Evolutionary conservation across 2,888 invertebrate species (phyloP).

Genomic region (Cyclophora albipunctata): DNA sequence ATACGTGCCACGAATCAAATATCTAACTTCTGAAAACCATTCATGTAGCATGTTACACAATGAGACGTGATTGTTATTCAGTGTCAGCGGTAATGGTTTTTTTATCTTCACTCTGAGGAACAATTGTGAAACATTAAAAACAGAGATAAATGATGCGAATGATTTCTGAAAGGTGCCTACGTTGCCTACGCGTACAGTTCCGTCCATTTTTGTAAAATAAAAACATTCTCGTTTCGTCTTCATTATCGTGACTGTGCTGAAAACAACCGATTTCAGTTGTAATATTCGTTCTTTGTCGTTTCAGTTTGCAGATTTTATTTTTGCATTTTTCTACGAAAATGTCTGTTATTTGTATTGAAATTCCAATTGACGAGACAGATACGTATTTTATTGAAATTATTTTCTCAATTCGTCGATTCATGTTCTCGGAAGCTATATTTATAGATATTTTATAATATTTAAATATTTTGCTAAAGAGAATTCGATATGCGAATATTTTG

Average conservation of each 20-base stretch:
- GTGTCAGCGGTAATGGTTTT: constrained; percentile 1
- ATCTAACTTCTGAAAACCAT: neutral
- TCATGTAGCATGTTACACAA: constrained; percentile 1
- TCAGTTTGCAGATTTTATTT: constrained; percentile 2
- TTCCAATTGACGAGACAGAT: neutral
- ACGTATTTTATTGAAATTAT: no score
- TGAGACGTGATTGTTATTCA: constrained; percentile 5
- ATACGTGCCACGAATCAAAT: constrained; percentile 9
- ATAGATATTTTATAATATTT: no score
- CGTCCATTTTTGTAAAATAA: constrained; percentile 16
- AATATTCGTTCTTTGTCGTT: constrained; percentile 19
- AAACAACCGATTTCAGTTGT: constrained; percentile 18
- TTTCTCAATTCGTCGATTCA: no score
- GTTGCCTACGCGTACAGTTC: constrained; percentile 3
- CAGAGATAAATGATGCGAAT: neutral
- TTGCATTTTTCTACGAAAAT: neutral
- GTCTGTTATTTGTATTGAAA: constrained; percentile 5
- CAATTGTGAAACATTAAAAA: neutral
- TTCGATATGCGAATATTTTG: no score
- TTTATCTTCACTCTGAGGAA: neutral
- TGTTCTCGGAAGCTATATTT: no score
- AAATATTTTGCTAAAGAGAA: no score
- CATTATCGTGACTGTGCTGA: constrained; percentile 22
- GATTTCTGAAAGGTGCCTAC: neutral
- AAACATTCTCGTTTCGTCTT: constrained; percentile 27